Base-by-base conservation (phyloP, 2,113 vertebrate species). In the Ibidorhyncha struthersii region DNA sequence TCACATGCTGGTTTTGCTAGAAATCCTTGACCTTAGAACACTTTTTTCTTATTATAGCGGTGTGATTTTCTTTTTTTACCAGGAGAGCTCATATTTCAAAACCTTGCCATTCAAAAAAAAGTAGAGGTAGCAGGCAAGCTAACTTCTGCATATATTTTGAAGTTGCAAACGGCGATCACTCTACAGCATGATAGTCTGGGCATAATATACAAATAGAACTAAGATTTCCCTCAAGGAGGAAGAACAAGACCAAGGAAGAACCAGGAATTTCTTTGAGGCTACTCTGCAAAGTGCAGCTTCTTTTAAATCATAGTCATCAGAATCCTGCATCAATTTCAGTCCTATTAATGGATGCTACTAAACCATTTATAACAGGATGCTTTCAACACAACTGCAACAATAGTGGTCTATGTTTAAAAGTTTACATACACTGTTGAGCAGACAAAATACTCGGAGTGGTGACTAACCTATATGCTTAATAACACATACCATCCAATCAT, bases 391-490 rank as follows among this genome's bases (percentile, higher is more conserved):
- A 41, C 59, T 76, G 40, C 92, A 91, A 22, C 86, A 70, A 87
- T 18, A 88, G 9, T 53, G 61, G 38, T 82, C 50, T 91, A 1
- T 77, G 52, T 90, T 72, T 93, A 59, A 82, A 92, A 77, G 59
- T 62, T 95, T 88, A 63, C 50, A 73, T 65, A 86, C 27, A 69
- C 72, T 88, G 22, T 70, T 45, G 58, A 93, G 94, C 58, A 93
- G 82, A 90, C 86, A 89, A 97, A 97, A 96, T 86, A 56, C 25
- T 77, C 89, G 34, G 74, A 86, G 59, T 43, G 15, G 52, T 92
- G 66, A 95, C 78, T 93, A 93, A 94, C 38, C 45, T 94, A 95
- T 76, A 94, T 81, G 59, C 88, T 86, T 92, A 96, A 80, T 56
- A 92, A 89, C 88, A 69, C 58, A 91, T 49, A 92, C 79, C 70